Evolutionary conservation across 2,797 vertebrate genomes (phyloP).

Genomic region (Xenopus petersii): DNA sequence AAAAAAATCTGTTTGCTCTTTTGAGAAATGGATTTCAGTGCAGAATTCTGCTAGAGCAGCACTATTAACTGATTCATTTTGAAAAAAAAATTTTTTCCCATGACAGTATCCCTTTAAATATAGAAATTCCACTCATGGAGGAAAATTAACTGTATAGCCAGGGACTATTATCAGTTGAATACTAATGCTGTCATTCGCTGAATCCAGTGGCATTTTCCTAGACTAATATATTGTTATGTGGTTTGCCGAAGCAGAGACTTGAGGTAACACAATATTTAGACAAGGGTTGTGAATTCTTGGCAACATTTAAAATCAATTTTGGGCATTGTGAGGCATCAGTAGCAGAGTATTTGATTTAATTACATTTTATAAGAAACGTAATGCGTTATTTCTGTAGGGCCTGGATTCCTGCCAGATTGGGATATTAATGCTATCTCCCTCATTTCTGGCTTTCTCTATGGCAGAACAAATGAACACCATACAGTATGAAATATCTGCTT

Average conservation of each 20-base stretch:
- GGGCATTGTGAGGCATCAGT: slow-evolving; percentile 21
- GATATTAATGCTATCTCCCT: slow-evolving; percentile 23
- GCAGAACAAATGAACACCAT: slow-evolving; percentile 35
- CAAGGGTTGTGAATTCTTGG: slow-evolving; percentile 41
- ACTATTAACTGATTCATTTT: too few species aligned
- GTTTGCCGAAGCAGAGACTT: neutral
- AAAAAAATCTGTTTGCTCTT: too few species aligned
- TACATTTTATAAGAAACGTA: slow-evolving; percentile 17
- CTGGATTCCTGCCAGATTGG: slow-evolving; percentile 26
- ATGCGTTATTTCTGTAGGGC: slow-evolving; percentile 24
- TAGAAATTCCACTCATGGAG: too few species aligned
- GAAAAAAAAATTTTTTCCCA: too few species aligned
- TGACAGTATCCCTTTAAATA: too few species aligned
- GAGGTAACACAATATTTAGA: slow-evolving; percentile 18
- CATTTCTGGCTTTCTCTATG: slow-evolving; percentile 14
- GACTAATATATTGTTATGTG: neutral
- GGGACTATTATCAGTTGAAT: too few species aligned
- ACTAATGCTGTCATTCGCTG: too few species aligned
- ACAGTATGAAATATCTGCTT: slow-evolving; percentile 30
- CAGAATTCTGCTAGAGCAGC: too few species aligned
- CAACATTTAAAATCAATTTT: slow-evolving; percentile 44
- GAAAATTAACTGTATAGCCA: too few species aligned
- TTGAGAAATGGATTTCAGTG: too few species aligned
- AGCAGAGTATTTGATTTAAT: slow-evolving; percentile 37
- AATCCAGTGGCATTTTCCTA: too few species aligned